phyloP scores from a whole-genome alignment of 2,888 invertebrate species.

The Aplocera efformata region DNA sequence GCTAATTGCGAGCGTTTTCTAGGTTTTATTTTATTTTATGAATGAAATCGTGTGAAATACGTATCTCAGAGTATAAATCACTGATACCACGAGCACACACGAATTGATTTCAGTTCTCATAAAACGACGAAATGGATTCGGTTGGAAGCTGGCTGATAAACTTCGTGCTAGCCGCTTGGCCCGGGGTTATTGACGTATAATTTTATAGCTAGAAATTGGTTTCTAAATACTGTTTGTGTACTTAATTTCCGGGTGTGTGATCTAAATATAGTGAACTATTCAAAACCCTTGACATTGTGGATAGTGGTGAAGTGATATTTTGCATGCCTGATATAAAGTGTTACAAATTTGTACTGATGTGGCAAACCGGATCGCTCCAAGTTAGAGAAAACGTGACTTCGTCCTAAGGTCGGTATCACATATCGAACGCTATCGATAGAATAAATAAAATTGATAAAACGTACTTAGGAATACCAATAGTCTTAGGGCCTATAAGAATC shows the following conservation, averaged over 20 bases:
- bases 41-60: conserved; percentile 43
- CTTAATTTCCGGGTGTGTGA: conserved; percentile 57
- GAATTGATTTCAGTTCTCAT: conserved; percentile 1
- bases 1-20: conserved; percentile 27
- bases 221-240: conserved; percentile 64
- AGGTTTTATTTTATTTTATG: conserved; percentile 45
- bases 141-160: conserved; percentile 18
- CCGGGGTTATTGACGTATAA: conserved; percentile 73
- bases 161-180: conserved; percentile 41
- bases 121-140: background rate
- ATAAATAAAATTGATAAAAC: background rate
- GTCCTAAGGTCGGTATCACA: conserved; percentile 68
- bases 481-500: no score
- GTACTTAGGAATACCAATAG: no score
- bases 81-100: background rate
- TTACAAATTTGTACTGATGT: conserved; percentile 68
- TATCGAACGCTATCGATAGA: conserved; percentile 27
- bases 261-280: conserved; percentile 38
- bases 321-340: conserved; percentile 50
- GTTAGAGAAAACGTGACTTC: conserved; percentile 71
- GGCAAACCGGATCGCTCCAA: conserved; percentile 73
- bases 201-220: conserved; percentile 50
- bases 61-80: conserved; percentile 13
- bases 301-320: conserved; percentile 50
- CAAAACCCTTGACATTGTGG: conserved; percentile 33